phyloP scores from a whole-genome alignment of 2,113 vertebrate genomes.

The Symphodus melops region DNA sequence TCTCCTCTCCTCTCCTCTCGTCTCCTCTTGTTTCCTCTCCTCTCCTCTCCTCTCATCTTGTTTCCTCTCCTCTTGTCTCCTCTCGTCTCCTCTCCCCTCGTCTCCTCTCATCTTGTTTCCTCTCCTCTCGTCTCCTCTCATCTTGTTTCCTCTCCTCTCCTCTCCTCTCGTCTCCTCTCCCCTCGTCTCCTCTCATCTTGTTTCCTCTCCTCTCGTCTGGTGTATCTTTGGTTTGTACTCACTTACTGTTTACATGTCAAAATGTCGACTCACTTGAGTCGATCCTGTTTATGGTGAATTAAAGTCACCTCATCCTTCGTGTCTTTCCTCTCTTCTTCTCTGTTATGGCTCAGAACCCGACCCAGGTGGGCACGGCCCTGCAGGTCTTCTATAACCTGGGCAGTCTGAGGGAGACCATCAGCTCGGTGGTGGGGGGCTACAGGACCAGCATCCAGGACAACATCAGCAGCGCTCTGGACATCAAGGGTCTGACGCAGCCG shows the following conservation, averaged over 20 bases:
- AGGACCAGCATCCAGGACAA: slow-evolving; percentile 88
- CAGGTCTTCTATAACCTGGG: slow-evolving; percentile 98
- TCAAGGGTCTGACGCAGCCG: slow-evolving; percentile 92
- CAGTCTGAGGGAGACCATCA: slow-evolving; percentile 89
- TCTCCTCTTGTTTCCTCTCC: too few relatives aligned
- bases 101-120: too few relatives aligned
- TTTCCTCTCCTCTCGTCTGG: neutral
- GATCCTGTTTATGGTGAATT: slow-evolving; percentile 13
- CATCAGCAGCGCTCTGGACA: slow-evolving; percentile 90
- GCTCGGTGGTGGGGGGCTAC: slow-evolving; percentile 89
- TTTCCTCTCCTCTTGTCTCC: too few relatives aligned
- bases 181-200: neutral
- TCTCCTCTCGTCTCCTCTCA: too few relatives aligned
- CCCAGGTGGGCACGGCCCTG: slow-evolving; percentile 96
- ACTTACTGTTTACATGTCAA: slow-evolving; percentile 4
- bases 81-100: too few relatives aligned
- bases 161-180: too few relatives aligned
- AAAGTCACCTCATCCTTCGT: neutral
- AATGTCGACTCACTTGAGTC: slow-evolving; percentile 16
- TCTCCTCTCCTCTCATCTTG: too few relatives aligned
- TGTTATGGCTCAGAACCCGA: slow-evolving; percentile 88
- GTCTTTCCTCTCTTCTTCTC: neutral
- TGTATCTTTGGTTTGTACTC: slow-evolving; percentile 32
- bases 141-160: too few relatives aligned
- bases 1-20: too few relatives aligned